phyloP scores from a whole-genome alignment of 2,888 invertebrate species.

The Fragum sueziense region DNA sequence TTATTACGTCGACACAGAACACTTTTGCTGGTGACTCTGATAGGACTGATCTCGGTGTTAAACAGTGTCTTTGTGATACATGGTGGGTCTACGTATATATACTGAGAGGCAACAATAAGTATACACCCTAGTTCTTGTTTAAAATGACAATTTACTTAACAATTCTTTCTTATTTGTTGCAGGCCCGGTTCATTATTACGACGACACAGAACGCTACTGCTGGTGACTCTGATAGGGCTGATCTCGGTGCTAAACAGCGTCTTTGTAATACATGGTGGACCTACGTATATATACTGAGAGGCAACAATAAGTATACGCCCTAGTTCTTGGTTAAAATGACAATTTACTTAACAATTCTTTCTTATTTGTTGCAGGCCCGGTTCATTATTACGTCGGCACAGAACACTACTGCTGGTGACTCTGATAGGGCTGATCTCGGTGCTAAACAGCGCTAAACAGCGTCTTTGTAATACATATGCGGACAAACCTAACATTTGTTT shows the following conservation, averaged over 20 bases:
- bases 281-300: no score
- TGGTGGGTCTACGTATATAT: slow-evolving; percentile 4
- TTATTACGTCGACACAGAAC: not conserved
- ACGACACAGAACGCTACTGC: no score
- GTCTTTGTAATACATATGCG: slow-evolving; percentile 2
- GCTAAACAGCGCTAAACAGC: slow-evolving; percentile 5
- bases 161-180: no score
- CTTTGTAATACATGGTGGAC: no score
- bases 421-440: not conserved
- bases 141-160: no score
- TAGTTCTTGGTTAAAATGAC: no score
- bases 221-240: no score
- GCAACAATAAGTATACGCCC: no score
- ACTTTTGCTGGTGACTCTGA: not conserved
- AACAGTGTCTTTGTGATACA: slow-evolving; percentile 5
- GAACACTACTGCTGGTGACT: not conserved
- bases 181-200: no score
- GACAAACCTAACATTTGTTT: not conserved
- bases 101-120: no score
- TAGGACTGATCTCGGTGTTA: not conserved
- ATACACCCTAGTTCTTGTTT: no score
- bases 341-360: not conserved
- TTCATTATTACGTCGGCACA: not conserved
- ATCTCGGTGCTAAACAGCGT: no score
- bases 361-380: not conserved